Conservation (phyloP, 2,797 vertebrate genomes). For the Anabacerthia variegaticeps region DNA sequence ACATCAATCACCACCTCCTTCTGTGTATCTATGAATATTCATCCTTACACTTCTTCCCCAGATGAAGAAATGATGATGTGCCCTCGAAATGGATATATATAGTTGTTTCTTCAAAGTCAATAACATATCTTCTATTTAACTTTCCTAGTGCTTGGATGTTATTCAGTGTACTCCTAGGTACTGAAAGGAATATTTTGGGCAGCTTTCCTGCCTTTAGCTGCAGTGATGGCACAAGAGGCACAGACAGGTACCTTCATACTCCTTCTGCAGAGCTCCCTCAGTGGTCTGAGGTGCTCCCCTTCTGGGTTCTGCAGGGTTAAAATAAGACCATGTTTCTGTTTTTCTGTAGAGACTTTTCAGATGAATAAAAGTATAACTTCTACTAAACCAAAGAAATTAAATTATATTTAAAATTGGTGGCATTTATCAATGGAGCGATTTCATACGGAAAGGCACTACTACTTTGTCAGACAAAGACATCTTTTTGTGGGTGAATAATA, state of each 20-base stretch:
- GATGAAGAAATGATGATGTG: background rate
- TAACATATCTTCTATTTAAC: background rate
- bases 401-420: background rate
- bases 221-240: background rate
- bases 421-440: background rate
- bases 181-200: background rate
- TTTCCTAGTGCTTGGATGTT: background rate
- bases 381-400: background rate
- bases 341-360: background rate
- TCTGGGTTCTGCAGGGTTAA: background rate
- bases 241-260: background rate
- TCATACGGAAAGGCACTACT: background rate
- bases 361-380: background rate
- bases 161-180: background rate
- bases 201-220: background rate
- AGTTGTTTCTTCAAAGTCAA: background rate
- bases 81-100: background rate
- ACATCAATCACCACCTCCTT: background rate
- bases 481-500: background rate
- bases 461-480: background rate
- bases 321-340: accelerated
- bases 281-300: background rate
- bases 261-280: background rate
- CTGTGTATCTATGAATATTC: constrained; percentile 4
- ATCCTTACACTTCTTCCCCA: background rate